These are phyloP conservation scores for Delichon dasypus DNA, from an alignment of 2,797 vertebrate genomes.

Conservation along the genomic window DNA sequence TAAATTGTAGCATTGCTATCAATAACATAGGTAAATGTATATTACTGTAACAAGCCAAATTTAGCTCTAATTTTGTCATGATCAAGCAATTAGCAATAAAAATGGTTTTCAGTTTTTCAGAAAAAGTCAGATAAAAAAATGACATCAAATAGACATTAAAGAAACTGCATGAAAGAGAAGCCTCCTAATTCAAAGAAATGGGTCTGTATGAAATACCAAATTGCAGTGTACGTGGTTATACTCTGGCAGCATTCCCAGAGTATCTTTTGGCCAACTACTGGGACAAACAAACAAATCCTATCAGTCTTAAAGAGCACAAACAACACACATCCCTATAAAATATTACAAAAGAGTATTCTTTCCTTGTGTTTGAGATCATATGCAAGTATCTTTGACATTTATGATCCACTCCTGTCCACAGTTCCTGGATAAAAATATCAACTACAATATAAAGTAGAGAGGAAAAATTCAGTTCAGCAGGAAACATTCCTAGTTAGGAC, in stretches of 20 bases:
- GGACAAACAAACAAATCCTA: not conserved
- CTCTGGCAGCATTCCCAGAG: not conserved
- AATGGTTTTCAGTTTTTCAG: not conserved
- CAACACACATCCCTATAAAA: not conserved
- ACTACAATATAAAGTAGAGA: not conserved
- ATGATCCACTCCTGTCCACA: not conserved
- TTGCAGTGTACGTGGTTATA: not conserved
- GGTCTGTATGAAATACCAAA: not conserved
- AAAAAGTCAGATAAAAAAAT: not conserved
- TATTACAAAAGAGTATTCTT: not conserved
- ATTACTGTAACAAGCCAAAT: not conserved
- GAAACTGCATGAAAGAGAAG: not conserved
- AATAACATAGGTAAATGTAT: not conserved
- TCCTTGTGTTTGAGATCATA: not conserved
- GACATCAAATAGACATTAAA: not conserved
- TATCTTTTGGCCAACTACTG: not conserved
- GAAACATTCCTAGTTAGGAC: slow-evolving; percentile 27
- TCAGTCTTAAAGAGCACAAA: not conserved
- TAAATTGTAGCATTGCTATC: not conserved
- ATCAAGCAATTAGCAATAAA: not conserved
- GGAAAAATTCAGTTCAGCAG: slow-evolving; percentile 31
- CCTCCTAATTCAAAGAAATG: not conserved
- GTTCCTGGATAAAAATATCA: not conserved
- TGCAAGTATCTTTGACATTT: not conserved
- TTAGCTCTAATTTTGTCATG: not conserved